These are phyloP conservation scores for Prinia subflava DNA, from an alignment of 2,113 vertebrate genomes.

Conservation along the genomic window DNA sequence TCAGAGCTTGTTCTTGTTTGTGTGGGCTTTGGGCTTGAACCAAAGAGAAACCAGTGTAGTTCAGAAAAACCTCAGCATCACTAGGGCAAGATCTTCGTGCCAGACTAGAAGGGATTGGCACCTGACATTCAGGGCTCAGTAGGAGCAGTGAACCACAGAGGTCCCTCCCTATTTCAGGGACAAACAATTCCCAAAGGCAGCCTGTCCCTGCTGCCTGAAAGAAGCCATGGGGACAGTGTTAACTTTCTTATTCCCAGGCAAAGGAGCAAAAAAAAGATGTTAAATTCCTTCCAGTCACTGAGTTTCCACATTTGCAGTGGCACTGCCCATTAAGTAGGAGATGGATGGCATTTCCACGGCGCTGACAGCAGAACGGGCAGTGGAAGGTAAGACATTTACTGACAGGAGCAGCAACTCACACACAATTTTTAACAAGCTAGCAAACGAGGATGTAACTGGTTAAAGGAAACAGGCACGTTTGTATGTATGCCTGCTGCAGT, in stretches of 20 bases:
- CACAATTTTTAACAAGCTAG: not conserved
- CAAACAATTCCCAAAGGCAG: not conserved
- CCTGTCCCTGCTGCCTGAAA: not conserved
- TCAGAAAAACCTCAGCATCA: not conserved
- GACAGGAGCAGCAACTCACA: not conserved
- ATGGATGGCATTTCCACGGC: not conserved
- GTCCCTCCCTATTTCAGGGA: not conserved
- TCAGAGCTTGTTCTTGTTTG: not conserved
- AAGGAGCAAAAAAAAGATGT: not conserved
- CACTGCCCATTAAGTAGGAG: not conserved
- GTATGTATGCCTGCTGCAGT: not conserved
- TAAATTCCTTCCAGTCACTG: not conserved
- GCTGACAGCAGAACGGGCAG: not conserved
- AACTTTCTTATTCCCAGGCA: not conserved
- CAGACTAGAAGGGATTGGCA: not conserved
- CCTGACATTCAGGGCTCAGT: accelerated
- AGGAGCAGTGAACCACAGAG: not conserved
- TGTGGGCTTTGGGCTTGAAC: not conserved
- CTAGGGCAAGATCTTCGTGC: not conserved
- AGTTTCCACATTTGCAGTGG: not conserved
- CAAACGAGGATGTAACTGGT: not conserved
- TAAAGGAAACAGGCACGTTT: not conserved
- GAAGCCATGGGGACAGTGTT: not conserved
- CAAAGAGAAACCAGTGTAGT: not conserved
- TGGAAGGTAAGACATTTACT: not conserved